These are phyloP conservation scores for Philhelius pedissequus DNA, from an alignment of 2,888 invertebrate genomes.

Conservation along the genomic window DNA sequence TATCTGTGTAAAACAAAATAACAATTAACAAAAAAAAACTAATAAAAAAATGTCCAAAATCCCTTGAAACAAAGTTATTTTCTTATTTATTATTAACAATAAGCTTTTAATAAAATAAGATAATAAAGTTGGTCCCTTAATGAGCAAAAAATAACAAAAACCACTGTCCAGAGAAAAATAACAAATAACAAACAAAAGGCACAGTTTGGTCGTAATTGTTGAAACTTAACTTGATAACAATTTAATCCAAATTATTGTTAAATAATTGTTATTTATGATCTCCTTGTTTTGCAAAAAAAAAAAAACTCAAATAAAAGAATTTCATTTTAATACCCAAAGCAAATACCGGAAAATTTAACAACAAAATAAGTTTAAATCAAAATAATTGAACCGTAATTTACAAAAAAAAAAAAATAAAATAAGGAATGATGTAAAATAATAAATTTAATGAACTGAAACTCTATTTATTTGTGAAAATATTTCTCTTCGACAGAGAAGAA, in stretches of 20 bases:
- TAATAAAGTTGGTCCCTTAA: neutral
- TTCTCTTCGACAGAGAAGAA: neutral
- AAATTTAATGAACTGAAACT: constrained; percentile 18
- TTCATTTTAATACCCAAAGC: neutral
- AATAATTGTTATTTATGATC: constrained; percentile 12
- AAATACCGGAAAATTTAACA: neutral
- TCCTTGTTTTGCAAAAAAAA: neutral
- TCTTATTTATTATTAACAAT: constrained; percentile 5
- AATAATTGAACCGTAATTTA: neutral
- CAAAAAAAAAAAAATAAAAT: neutral
- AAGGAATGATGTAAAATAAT: neutral
- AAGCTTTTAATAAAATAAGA: neutral
- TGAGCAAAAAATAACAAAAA: constrained; percentile 17
- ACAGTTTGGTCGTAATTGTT: constrained; percentile 61
- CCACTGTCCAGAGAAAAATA: constrained; percentile 44
- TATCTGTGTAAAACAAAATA: neutral
- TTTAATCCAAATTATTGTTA: constrained; percentile 36
- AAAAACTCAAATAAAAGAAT: neutral
- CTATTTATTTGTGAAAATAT: constrained; percentile 17
- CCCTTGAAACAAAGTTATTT: neutral
- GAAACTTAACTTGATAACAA: constrained; percentile 29
- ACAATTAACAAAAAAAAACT: neutral
- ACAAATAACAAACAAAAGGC: constrained; percentile 55
- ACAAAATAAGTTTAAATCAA: neutral
- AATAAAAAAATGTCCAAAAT: neutral